Base-by-base conservation (phyloP, 2,113 vertebrate genomes). In the Rutilus rutilus region DNA sequence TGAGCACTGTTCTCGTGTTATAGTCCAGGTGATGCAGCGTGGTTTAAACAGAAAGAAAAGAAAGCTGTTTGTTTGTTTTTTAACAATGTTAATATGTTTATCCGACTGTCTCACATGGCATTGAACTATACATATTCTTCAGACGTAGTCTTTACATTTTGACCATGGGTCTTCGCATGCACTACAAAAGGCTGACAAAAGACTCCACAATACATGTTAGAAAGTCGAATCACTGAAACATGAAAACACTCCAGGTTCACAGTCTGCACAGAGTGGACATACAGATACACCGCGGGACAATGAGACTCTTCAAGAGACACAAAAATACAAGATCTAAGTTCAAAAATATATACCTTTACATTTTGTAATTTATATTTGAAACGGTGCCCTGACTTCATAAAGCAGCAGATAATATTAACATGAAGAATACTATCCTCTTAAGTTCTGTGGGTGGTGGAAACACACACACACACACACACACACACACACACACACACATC, bases 141-240 rank as follows among this genome's bases (percentile, higher is more conserved):
- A 94, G 91, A 92, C 85, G 60, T 57, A 30, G 19, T 82, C 83
- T 92, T 87, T 91, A 94, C 88, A 91, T 71, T 89, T 91, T 86
- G 89, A 92, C 91, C 91, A 85, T 91, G 91, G 94, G 89, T 92
- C 90, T 92, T 62, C 88, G 92, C 93, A 98, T 97, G 97, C 97
- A 97, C 93, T 94, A 96, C 91, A 94, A 95, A 95, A 94, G 93
- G 93, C 93, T 94, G 95, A 96, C 95, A 95, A 93, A 95, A 89
- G 96, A 92, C 92, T 96, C 93, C 93, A 97, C 95, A 0, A 89
- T 94, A 94, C 90, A 94, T 96, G 93, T 90, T 94, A 92, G 92
- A 92, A 89, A 91, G 90, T 93, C 88, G 94, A 94, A 93, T 93
- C 94, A 96, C 89, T 93, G 15, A 86, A 92, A 94, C 91, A 88